Percentiles rank a stretch among this genome's conserved stretches.
phyloP scores from a whole-genome alignment of 2,113 vertebrate species.

The Zapornia atra region DNA sequence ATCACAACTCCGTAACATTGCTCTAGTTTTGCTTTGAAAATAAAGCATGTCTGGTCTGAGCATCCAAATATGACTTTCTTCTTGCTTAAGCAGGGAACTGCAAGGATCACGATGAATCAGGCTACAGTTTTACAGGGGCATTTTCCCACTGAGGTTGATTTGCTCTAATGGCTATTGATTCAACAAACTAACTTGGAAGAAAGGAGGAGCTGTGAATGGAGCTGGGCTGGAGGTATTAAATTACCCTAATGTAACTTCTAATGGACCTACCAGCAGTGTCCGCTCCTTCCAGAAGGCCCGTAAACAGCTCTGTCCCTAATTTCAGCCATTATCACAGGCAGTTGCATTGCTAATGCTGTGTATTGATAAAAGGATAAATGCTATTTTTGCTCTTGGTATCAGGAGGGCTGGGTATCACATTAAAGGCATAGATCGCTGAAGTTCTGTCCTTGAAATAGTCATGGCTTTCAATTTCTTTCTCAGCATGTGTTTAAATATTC shows the following conservation, averaged over 20 bases:
- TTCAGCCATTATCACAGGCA: constrained; percentile 28
- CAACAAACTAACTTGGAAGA: constrained; percentile 48
- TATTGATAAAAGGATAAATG: constrained; percentile 64
- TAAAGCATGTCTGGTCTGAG: background rate
- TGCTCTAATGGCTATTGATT: constrained; percentile 69
- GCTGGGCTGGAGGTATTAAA: constrained; percentile 45
- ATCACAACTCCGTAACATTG: background rate
- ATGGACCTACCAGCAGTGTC: constrained; percentile 26
- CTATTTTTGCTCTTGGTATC: constrained; percentile 47
- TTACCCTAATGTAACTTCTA: constrained; percentile 63
- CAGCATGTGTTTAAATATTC: constrained; percentile 71
- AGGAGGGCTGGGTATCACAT: constrained; percentile 43
- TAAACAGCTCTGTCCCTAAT: constrained; percentile 12
- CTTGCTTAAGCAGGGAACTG: background rate
- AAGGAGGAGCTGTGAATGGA: constrained; percentile 49
- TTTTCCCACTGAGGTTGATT: constrained; percentile 45
- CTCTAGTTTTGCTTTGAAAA: background rate
- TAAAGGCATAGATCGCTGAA: background rate
- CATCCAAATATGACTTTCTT: background rate
- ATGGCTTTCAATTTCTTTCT: constrained; percentile 70
- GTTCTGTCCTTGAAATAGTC: constrained; percentile 65
- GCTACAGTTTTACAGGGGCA: background rate
- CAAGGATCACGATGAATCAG: constrained; percentile 3
- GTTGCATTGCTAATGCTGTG: constrained; percentile 3
- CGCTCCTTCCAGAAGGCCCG: constrained; percentile 1